Evolutionary conservation across 1,140 invertebrate species (phyloP).

Genomic region (Pogonomyrmex californicus): DNA sequence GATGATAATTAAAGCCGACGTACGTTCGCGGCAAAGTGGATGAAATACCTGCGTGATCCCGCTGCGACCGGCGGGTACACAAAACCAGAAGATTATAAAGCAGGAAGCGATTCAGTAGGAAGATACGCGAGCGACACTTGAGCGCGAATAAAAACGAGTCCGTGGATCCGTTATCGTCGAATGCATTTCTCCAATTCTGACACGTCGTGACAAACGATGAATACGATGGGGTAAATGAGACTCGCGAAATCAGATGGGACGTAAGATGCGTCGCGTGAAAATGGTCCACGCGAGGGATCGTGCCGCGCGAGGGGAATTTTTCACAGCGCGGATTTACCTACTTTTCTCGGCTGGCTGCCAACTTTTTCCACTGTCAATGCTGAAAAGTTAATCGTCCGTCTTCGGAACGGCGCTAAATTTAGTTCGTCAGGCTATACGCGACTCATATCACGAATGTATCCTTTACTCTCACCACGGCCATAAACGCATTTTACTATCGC

Average conservation of each 20-base stretch:
- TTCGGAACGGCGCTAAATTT: slow-evolving; percentile 66
- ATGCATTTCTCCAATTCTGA: background rate
- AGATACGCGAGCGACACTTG: slow-evolving; percentile 48
- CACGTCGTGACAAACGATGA: background rate
- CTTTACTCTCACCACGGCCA: slow-evolving; percentile 68
- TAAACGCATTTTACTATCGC: slow-evolving; percentile 72
- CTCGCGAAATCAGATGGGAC: background rate
- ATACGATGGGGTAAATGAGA: background rate
- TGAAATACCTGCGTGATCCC: slow-evolving; percentile 58
- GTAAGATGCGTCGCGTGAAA: background rate
- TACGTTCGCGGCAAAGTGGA: slow-evolving; percentile 38
- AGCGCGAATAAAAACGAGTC: slow-evolving; percentile 4
- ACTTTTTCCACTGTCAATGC: slow-evolving; percentile 24
- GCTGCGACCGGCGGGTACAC: slow-evolving; percentile 51
- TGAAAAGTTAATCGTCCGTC: slow-evolving; percentile 56
- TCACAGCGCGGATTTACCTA: slow-evolving; percentile 30
- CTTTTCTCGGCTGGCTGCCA: slow-evolving; percentile 36
- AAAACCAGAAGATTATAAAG: slow-evolving; percentile 67
- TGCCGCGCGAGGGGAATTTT: slow-evolving; percentile 18
- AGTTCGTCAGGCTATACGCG: slow-evolving; percentile 23
- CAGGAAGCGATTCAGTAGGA: slow-evolving; percentile 64
- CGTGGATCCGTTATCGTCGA: background rate
- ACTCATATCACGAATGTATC: slow-evolving; percentile 40
- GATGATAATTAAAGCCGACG: slow-evolving; percentile 54
- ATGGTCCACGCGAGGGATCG: background rate